A percentile compares a stretch with the other conserved stretches of the same genome.
Conservation (phyloP, 2,888 invertebrate species). For the Scaptomyza parva region DNA sequence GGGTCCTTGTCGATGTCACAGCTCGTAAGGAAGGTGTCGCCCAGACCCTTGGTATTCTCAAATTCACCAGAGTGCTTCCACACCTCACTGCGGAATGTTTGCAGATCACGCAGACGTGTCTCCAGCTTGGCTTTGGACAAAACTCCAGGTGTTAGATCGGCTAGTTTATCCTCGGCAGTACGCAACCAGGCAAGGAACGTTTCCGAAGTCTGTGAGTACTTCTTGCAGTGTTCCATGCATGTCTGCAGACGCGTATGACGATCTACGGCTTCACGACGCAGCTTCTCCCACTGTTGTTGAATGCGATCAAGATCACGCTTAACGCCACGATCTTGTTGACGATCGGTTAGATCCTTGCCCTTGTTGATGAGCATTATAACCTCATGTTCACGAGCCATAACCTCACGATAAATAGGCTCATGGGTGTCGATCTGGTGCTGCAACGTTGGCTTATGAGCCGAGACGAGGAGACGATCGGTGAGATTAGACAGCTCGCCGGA, state of each 20-base stretch:
- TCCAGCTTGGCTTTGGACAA: conserved; percentile 95
- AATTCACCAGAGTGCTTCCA: conserved; percentile 97
- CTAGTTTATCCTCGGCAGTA: conserved; percentile 93
- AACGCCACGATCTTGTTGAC: conserved; percentile 86
- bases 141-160: conserved; percentile 90
- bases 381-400: conserved; percentile 95
- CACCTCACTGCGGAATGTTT: conserved; percentile 95
- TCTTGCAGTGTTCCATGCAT: conserved; percentile 96
- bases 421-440: conserved; percentile 95
- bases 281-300: conserved; percentile 95
- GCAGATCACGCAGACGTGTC: conserved; percentile 94
- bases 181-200: conserved; percentile 95
- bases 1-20: conserved; percentile 97
- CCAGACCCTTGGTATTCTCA: conserved; percentile 93
- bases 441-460: conserved; percentile 93
- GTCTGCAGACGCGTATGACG: conserved; percentile 94
- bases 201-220: conserved; percentile 94
- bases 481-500: conserved; percentile 91
- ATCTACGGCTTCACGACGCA: conserved; percentile 94
- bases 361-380: conserved; percentile 97
- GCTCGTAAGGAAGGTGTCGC: conserved; percentile 94
- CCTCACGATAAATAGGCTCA: conserved; percentile 95
- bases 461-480: conserved; percentile 92
- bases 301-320: conserved; percentile 94
- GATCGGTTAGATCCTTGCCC: conserved; percentile 89